Base-by-base conservation (phyloP, 2,113 vertebrate genomes). In the Polypterus bichir region DNA sequence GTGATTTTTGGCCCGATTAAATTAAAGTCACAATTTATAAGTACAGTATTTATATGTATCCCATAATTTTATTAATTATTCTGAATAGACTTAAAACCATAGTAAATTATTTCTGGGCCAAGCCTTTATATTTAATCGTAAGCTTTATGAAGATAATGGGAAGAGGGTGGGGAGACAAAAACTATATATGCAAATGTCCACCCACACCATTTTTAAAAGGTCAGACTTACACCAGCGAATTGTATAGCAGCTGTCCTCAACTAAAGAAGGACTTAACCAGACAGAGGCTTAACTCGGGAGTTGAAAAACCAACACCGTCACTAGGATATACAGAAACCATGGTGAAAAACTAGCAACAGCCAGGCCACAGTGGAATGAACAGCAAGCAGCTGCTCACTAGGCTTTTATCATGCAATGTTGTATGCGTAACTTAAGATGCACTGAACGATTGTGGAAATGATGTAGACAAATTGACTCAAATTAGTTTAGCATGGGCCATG, bases 391-490 rank as follows among this genome's bases (percentile, higher is more conserved):
- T 83, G 83, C 77, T 76, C 72, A 56, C 59, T 75, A 73, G 57
- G 73, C 77, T 82, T 87, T 86, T 82, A 80, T 83, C 77, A 66
- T 71, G 77, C 64, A 58, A 73, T 46, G 74, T 76, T 80, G 83
- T 81, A 71, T 74, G 75, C 66, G 70, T 71, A 73, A 75, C 66
- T 81, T 80, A 73, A 74, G 78, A 77, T 57, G 76, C 74, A 74
- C 70, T 64, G 73, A 49, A 77, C 61, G 73, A 84, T 86, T 86
- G 82, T 87, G 82, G 77, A 69, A 80, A 72, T 79, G 81, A 84
- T 86, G 83, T 83, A 85, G 83, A 89, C 86, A 85, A 91, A 89
- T 88, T 86, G 86, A 85, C 82, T 81, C 80, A 84, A 88, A 89
- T 88, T 86, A 86, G 84, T 87, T 85, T 80, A 85, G 83, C 80